Evolutionary conservation across 2,888 invertebrate species (phyloP).

Genomic region (Drosophila macrospina): DNA sequence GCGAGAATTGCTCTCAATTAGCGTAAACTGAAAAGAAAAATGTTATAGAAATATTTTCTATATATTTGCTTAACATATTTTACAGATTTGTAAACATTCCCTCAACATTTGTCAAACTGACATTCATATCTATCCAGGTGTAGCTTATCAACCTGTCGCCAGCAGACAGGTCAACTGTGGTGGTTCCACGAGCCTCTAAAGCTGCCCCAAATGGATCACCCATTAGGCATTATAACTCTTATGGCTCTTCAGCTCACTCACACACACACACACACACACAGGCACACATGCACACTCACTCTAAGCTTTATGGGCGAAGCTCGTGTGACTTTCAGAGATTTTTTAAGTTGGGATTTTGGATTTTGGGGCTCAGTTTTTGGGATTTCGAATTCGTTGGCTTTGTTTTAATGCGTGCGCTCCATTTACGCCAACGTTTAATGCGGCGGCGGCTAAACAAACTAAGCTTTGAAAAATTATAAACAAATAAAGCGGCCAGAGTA

Average conservation of each 20-base stretch:
- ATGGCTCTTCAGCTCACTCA: not conserved
- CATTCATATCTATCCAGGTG: slow-evolving; percentile 4
- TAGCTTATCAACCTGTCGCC: slow-evolving; percentile 20
- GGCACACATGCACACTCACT: not conserved
- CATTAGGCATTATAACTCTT: slow-evolving; percentile 39
- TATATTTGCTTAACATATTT: too few relatives aligned
- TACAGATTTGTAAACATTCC: too few relatives aligned
- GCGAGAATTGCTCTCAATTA: too few relatives aligned
- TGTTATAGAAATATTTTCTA: too few relatives aligned
- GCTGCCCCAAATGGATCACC: slow-evolving; percentile 37
- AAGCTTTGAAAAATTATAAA: slow-evolving; percentile 81
- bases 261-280: slow-evolving; percentile 11
- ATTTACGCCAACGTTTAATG: slow-evolving; percentile 64
- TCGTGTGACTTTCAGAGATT: slow-evolving; percentile 38
- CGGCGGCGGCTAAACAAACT: slow-evolving; percentile 43
- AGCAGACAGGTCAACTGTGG: not conserved
- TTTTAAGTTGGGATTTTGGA: slow-evolving; percentile 2
- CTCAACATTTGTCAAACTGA: not conserved
- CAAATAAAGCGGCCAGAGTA: slow-evolving; percentile 55
- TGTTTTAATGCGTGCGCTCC: slow-evolving; percentile 71
- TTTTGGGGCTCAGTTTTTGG: slow-evolving; percentile 19
- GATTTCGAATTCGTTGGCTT: slow-evolving; percentile 31
- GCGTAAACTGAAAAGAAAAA: too few relatives aligned
- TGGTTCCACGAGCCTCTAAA: not conserved
- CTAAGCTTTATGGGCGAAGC: slow-evolving; percentile 43